Evolutionary conservation across 2,113 vertebrate genomes (phyloP), one percentile per base, ranked within the genome.

Genomic region (Cryptotis parvus): DNA sequence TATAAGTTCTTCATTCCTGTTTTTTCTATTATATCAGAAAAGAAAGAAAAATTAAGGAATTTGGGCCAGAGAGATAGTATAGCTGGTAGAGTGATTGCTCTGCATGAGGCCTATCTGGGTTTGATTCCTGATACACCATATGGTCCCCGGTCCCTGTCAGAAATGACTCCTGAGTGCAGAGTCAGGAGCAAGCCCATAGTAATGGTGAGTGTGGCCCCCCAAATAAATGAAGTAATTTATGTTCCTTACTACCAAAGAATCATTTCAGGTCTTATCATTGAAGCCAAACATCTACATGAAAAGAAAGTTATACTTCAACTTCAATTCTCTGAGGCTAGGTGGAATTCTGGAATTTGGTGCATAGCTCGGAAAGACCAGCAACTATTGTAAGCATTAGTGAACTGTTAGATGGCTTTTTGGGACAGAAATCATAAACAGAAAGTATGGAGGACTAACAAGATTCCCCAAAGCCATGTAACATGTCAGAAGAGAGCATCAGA

Each of bases 201-300:
- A 58, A 58, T 58, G 55, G 6, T 18, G 16, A 18, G 18, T 58
- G 55, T 58, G 55, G 55, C 22, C 16, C 55, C 20, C 20, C 20
- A 24, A 58, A 18, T 22, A 58, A 97, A 97, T 1, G 97, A 98
- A 79, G 98, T 97, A 37, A 89, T 98, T 0, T 98, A 99, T 35
- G 97, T 98, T 43, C 98, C 98, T 0, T 98, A 98, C 93, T 99
- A 98, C 97, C 96, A 97, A 95, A 98, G 98, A 94, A 98, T 98
- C 0, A 91, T 98, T 37, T 99, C n/a, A 98, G 8, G 98, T 98
- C 94, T 98, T 98, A 95, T 98, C 37, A 97, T 98, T 82, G 98
- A 97, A 63, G 90, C 97, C 76, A 97, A 97, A 43, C 91, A 87
- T 85, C 94, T 95, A 92, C 96, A 33, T 63, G 6, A 2, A 94